A percentile compares a stretch with the other conserved stretches of the same genome.
Conservation (phyloP, 1,140 invertebrate genomes). For the Drosophila azteca region DNA sequence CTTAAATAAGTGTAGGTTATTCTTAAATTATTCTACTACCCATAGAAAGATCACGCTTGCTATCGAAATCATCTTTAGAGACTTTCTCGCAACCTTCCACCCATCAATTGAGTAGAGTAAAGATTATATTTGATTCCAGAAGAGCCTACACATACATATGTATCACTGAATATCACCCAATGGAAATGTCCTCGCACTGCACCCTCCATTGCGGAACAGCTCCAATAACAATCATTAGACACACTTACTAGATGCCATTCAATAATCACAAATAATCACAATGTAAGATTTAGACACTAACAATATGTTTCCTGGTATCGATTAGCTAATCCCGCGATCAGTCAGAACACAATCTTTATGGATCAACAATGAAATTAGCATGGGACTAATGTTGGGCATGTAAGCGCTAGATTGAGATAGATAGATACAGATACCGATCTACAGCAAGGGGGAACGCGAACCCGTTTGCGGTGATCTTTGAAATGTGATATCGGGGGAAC, state of each 20-base stretch:
- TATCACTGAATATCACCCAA: no score
- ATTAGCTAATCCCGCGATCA: constrained; percentile 36
- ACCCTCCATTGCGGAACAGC: not conserved
- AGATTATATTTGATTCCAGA: no score
- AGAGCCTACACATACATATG: no score
- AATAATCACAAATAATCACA: constrained; percentile 24
- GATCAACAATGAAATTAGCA: constrained; percentile 52
- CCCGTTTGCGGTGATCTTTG: constrained; percentile 3
- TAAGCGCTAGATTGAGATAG: constrained; percentile 36
- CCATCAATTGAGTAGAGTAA: no score
- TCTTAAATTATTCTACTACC: not conserved
- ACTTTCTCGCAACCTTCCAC: no score
- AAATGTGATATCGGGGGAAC: no score
- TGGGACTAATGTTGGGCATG: constrained; percentile 39
- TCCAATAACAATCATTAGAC: constrained; percentile 2
- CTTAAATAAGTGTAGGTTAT: not conserved
- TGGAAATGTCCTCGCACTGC: no score
- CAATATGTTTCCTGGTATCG: constrained; percentile 28
- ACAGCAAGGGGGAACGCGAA: constrained; percentile 20
- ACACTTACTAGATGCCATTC: constrained; percentile 30
- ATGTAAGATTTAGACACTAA: constrained; percentile 32
- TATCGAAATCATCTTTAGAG: no score
- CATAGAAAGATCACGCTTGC: no score
- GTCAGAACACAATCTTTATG: constrained; percentile 42
- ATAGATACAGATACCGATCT: constrained; percentile 21